Base-by-base conservation (phyloP, 2,113 vertebrate genomes). In the Clarias batrachus region DNA sequence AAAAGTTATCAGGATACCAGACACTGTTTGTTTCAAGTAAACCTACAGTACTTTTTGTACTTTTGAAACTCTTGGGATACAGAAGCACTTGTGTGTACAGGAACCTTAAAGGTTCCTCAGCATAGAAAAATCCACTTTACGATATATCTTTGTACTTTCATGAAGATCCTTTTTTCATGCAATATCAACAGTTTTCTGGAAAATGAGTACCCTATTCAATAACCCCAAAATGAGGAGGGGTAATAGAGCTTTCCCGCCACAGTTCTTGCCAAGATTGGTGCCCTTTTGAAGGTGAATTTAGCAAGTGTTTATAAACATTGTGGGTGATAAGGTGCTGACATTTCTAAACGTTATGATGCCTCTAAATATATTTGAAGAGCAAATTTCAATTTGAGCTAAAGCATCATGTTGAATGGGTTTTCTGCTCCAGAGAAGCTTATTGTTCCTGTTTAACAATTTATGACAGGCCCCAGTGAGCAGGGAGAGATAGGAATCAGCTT, bases 381-480 rank as follows among this genome's bases (percentile, higher is more conserved):
- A 83, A 89, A 79, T 59, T 87, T 86, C 80, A 82, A 80, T 89
- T 80, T 83, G 84, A 89, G 84, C 65, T 74, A 76, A 84, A 81
- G 89, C 74, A 48, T 85, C 52, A 59, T 85, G 80, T 83, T 89
- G 86, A 86, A 89, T 85, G 89, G 87, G 86, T 89, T 83, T 82
- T 89, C 89, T 89, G 86, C 90, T 91, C 85, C 90, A 82, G 88
- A 85, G 89, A 87, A 88, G 57, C 94, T 94, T 94, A 94, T 92
- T 91, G 92, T 88, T 81, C 60, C 87, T 90, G 92, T 93, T 93
- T 91, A 89, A 91, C 85, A 90, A 92, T 93, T 92, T 91, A 91
- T 88, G 78, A 89, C 90, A 88, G 77, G 89, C 91, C 85, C 88
- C 92, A 80, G 85, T 60, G 76, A 82, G 73, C 86, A 87, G 48